These are phyloP conservation scores for Diarsia mendica DNA, from an alignment of 2,888 invertebrate genomes.

Conservation along the genomic window DNA sequence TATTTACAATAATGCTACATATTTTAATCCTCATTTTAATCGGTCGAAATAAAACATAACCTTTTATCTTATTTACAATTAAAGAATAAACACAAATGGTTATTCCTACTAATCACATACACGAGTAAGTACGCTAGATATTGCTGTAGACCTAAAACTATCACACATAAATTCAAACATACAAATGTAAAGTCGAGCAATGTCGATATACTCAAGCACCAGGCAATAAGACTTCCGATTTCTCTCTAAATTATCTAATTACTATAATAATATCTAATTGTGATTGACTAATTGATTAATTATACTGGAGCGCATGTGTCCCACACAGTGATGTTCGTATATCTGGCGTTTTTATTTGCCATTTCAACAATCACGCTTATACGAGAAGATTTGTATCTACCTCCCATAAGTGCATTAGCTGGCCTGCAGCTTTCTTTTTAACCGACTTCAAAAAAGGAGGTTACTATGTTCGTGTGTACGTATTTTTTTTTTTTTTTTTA, in stretches of 20 bases:
- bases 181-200: slow-evolving; percentile 45
- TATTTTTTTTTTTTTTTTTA: no score
- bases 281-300: background rate
- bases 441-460: no score
- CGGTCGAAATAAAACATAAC: slow-evolving; percentile 8
- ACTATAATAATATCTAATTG: slow-evolving; percentile 8
- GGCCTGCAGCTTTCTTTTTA: background rate
- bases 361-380: background rate
- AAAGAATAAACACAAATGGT: slow-evolving; percentile 20
- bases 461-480: no score
- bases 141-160: slow-evolving; percentile 24
- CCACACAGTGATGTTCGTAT: background rate
- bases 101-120: slow-evolving; percentile 51
- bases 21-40: slow-evolving; percentile 33
- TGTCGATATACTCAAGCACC: slow-evolving; percentile 58
- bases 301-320: background rate
- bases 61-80: slow-evolving; percentile 22
- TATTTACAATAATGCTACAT: slow-evolving; percentile 44
- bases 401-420: background rate
- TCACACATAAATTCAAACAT: slow-evolving; percentile 43
- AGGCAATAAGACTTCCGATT: slow-evolving; percentile 53
- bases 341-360: background rate
- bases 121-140: slow-evolving; percentile 29
- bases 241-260: slow-evolving; percentile 39
- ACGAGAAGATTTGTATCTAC: background rate